These are phyloP conservation scores for Hybognathus amarus DNA, from an alignment of 2,797 vertebrate species.

Conservation along the genomic window DNA sequence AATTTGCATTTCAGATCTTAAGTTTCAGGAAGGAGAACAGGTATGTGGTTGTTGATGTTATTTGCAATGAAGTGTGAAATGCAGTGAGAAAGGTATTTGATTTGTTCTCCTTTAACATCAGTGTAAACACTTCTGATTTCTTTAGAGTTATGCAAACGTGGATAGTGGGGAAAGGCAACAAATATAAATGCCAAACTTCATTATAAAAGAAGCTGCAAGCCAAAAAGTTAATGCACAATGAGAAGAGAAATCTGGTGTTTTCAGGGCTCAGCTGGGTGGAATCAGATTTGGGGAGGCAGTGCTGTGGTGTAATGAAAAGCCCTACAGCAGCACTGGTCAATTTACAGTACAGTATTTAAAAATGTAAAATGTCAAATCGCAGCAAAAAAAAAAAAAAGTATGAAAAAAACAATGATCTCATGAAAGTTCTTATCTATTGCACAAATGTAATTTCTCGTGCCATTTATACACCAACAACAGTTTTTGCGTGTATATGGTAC, in stretches of 20 bases:
- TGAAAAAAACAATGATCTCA: too few species aligned
- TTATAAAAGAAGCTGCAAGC: not conserved
- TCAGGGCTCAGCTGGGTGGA: not conserved
- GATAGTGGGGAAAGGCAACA: conserved; percentile 8
- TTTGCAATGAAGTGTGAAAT: conserved; percentile 31
- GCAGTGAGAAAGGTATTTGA: not conserved
- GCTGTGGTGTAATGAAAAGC: not conserved
- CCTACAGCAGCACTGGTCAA: not conserved
- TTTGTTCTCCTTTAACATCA: conserved; percentile 22
- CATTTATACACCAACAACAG: too few species aligned
- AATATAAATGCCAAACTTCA: conserved; percentile 5
- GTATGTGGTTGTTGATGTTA: conserved; percentile 18
- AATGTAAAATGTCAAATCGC: not conserved
- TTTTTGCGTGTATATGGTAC: too few species aligned
- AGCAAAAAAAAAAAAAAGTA: not conserved
- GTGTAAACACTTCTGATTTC: conserved; percentile 45
- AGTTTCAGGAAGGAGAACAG: conserved; percentile 5
- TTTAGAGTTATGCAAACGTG: conserved; percentile 6
- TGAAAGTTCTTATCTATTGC: too few species aligned
- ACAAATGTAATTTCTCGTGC: too few species aligned
- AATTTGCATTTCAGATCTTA: conserved; percentile 13
- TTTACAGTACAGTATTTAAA: not conserved
- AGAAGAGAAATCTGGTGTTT: not conserved
- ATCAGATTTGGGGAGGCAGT: not conserved
- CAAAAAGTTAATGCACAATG: not conserved